Evolutionary conservation across 1,140 invertebrate genomes (phyloP).

Genomic region (Bombus fervidus): DNA sequence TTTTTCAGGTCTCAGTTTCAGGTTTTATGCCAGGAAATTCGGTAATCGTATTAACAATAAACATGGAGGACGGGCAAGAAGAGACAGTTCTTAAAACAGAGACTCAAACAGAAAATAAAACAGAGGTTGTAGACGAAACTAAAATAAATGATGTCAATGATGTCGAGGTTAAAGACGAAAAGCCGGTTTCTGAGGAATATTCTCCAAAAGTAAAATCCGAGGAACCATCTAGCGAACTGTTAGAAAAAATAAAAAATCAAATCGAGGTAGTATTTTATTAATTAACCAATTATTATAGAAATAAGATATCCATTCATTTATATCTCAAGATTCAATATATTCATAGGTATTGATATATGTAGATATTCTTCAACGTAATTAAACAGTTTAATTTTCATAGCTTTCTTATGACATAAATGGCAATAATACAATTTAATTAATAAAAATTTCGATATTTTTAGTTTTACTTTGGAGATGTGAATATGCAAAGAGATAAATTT

Average conservation of each 20-base stretch:
- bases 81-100: background rate
- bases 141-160: slow-evolving; percentile 20
- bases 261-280: slow-evolving; percentile 71
- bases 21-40: too few relatives aligned
- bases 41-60: too few relatives aligned
- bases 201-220: background rate
- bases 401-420: background rate
- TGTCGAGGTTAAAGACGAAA: slow-evolving; percentile 46
- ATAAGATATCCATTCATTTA: too few relatives aligned
- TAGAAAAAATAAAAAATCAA: slow-evolving; percentile 75
- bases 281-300: background rate
- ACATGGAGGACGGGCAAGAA: slow-evolving; percentile 65
- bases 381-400: background rate
- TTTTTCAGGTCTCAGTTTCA: background rate
- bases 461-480: slow-evolving; percentile 94
- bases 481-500: slow-evolving; percentile 95
- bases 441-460: slow-evolving; percentile 72
- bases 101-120: too few relatives aligned
- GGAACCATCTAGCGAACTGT: slow-evolving; percentile 65
- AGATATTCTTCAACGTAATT: background rate
- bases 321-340: background rate
- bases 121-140: too few relatives aligned
- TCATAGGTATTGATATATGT: background rate
- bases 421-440: background rate
- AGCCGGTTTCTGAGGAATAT: slow-evolving; percentile 49